A percentile compares a stretch with the other conserved stretches of the same genome.
phyloP scores from a whole-genome alignment of 2,888 invertebrate species.

The Netelia melanura region DNA sequence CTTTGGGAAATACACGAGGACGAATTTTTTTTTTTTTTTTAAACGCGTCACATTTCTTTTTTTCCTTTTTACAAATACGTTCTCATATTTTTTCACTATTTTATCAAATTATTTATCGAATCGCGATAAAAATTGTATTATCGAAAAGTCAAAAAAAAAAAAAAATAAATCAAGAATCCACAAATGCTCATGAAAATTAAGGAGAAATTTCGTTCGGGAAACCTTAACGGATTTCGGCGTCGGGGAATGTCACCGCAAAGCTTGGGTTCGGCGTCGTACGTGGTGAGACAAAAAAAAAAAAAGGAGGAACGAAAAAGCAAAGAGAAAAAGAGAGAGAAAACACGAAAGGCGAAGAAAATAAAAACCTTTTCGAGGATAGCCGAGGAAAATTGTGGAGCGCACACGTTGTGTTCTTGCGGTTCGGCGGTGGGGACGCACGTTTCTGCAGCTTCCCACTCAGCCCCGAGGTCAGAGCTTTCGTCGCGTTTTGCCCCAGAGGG shows the following conservation, averaged over 20 bases:
- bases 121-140: neutral
- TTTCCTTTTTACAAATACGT: too few relatives aligned
- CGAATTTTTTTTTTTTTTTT: neutral
- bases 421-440: slow-evolving; percentile 15
- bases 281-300: neutral
- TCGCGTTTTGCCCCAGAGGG: slow-evolving; percentile 32
- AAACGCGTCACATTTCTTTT: too few relatives aligned
- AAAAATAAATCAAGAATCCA: neutral
- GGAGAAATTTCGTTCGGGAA: neutral
- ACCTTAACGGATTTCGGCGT: slow-evolving; percentile 1
- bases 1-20: neutral
- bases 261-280: slow-evolving; percentile 4
- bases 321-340: neutral
- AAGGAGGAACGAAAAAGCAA: neutral
- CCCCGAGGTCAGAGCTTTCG: slow-evolving; percentile 9
- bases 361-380: neutral
- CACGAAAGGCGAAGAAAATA: neutral
- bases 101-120: neutral
- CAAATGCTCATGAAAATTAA: neutral
- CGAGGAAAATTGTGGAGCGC: slow-evolving; percentile 1
- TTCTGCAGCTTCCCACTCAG: slow-evolving; percentile 39
- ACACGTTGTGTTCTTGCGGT: neutral
- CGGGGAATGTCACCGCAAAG: neutral
- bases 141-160: neutral
- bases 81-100: neutral